Base-by-base conservation (phyloP, 2,113 vertebrate species). In the Cairina moschata region DNA sequence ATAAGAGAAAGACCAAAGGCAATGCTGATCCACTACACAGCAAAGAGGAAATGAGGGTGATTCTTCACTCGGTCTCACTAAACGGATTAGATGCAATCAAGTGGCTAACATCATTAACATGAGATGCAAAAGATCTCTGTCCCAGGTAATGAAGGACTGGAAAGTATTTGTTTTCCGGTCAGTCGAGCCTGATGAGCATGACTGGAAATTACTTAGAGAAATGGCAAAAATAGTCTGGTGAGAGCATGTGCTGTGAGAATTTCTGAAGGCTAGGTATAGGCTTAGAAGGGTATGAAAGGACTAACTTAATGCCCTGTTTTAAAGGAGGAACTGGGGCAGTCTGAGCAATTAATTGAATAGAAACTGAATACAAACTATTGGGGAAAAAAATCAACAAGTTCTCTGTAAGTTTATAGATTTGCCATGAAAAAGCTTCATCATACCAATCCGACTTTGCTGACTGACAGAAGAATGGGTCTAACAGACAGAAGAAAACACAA, bases 161-260 rank as follows among this genome's bases (percentile, higher is more conserved):
- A 17, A 74, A 68, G 25, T 59, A 52, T 86, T 76, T 92, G 62
- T 68, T 88, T 83, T 42, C 55, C n/a, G 1, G 4, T 56, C 81
- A 81, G 50, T 26, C 4, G 3, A 83, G 58, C 28, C 38, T 80
- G 67, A 88, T 8, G 42, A 83, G 52, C 3, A 3, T 32, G 56
- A 87, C 59, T 63, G 60, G 46, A 86, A 73, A 76, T 32, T 36
- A 40, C 28, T 65, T 66, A 85, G 75, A 91, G 44, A 83, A 79
- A 21, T 59, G 82, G 42, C 17, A 52, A 48, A 66, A 90, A 67
- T 42, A n/a, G 8, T 4, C 21, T 50, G 56, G 31, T 67, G 18
- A 91, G n/a, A 85, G 16, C 20, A 59, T 10, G 60, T 2, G 7
- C 22, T 6, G 46, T 13, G 50, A 88, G 58, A 40, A 29, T 55